Percentiles rank a stretch among this genome's conserved stretches.
Evolutionary conservation across 2,888 invertebrate genomes (phyloP).

Genomic region (Cephus pygmeus): DNA sequence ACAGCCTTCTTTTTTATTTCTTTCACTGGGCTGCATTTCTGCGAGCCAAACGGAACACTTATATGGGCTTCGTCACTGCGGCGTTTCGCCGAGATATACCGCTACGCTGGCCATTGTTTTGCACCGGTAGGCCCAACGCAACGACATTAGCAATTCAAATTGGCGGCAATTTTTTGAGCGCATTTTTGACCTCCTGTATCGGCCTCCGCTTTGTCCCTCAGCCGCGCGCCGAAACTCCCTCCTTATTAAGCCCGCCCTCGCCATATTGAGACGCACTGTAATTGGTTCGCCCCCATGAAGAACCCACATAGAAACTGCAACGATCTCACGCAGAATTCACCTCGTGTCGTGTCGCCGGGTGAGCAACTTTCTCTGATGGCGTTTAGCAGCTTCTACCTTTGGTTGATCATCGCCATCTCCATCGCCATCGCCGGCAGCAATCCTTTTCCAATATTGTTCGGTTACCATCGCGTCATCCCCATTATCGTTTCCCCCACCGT

Average conservation of each 20-base stretch:
- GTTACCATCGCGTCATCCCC: no score
- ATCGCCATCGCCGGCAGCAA: no score
- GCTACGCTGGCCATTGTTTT: slow-evolving; percentile 63
- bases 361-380: no score
- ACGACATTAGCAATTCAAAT: slow-evolving; percentile 66
- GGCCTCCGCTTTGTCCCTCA: slow-evolving; percentile 50
- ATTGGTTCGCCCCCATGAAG: slow-evolving; percentile 27
- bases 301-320: no score
- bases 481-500: no score
- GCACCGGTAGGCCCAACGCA: slow-evolving; percentile 48
- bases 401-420: no score
- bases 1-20: slow-evolving; percentile 41
- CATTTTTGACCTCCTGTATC: slow-evolving; percentile 67
- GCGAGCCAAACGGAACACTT: slow-evolving; percentile 63
- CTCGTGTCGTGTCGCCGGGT: no score
- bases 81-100: slow-evolving; percentile 58
- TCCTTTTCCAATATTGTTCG: no score
- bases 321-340: no score
- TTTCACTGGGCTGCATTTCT: slow-evolving; percentile 59
- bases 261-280: slow-evolving; percentile 59
- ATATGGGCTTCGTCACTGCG: slow-evolving; percentile 64
- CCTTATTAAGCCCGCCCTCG: slow-evolving; percentile 65
- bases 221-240: slow-evolving; percentile 57
- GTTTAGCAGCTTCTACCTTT: no score
- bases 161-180: slow-evolving; percentile 67